Conservation (phyloP, 2,113 vertebrate genomes). For the Pelvicachromis taeniatus region DNA sequence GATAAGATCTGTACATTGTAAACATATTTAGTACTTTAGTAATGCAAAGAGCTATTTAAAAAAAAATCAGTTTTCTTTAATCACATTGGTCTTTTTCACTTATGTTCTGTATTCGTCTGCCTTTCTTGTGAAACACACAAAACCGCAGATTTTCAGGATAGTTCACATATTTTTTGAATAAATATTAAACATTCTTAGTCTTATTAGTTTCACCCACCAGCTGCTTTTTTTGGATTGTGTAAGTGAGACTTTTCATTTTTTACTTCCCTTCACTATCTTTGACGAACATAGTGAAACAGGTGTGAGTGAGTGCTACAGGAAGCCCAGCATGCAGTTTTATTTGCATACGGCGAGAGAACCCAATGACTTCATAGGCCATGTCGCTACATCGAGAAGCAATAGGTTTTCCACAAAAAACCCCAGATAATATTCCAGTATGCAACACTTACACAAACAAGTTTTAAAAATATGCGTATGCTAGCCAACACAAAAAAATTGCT, state of each 20-base stretch:
- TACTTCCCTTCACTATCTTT: background rate
- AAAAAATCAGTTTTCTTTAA: background rate
- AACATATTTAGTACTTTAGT: background rate
- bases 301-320: background rate
- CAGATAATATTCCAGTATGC: background rate
- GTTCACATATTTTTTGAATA: background rate
- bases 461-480: background rate
- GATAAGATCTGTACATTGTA: background rate
- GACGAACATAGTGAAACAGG: background rate
- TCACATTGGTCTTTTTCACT: fast-evolving
- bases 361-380: background rate
- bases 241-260: background rate
- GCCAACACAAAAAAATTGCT: background rate
- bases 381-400: background rate
- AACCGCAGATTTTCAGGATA: background rate
- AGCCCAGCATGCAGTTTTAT: background rate
- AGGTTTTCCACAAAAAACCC: background rate
- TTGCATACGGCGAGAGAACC: background rate
- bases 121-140: background rate
- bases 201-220: background rate
- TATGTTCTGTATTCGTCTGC: background rate
- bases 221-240: background rate
- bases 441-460: background rate
- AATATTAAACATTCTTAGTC: background rate
- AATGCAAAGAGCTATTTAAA: background rate